Evolutionary conservation across 2,113 vertebrate genomes (phyloP).

Genomic region (Gallinago jamesoni): DNA sequence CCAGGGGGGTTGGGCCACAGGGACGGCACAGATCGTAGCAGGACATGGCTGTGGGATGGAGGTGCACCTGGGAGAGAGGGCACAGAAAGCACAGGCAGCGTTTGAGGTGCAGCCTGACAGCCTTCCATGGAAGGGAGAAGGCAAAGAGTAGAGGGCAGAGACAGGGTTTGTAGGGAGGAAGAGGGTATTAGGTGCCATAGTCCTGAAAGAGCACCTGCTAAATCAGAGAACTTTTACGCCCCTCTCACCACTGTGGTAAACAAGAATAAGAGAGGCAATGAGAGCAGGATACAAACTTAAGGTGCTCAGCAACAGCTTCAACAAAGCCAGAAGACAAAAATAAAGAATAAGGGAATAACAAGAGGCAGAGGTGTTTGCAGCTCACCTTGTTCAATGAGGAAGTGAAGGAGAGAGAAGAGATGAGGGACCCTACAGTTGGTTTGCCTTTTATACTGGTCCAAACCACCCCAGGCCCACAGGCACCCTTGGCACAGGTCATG

Average conservation of each 20-base stretch:
- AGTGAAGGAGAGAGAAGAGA: not conserved
- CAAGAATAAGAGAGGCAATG: not conserved
- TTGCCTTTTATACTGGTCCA: not conserved
- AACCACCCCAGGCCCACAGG: not conserved
- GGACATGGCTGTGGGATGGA: too few relatives aligned
- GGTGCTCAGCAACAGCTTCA: not conserved
- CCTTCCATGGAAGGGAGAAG: rapidly evolving
- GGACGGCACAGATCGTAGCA: too few relatives aligned
- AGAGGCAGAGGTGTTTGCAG: rapidly evolving
- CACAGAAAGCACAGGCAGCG: too few relatives aligned
- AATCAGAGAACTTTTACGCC: not conserved
- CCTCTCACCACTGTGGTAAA: rapidly evolving
- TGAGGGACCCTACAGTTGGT: not conserved
- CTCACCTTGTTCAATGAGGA: not conserved
- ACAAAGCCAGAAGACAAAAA: rapidly evolving
- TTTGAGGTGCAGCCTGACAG: rapidly evolving
- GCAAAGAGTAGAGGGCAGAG: rapidly evolving
- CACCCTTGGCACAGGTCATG: too few relatives aligned
- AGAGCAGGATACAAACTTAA: too few relatives aligned
- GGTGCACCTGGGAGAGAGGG: too few relatives aligned
- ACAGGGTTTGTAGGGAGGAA: rapidly evolving
- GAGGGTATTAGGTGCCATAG: rapidly evolving
- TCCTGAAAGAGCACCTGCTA: rapidly evolving
- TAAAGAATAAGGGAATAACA: not conserved
- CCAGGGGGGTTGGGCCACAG: too few relatives aligned